Evolutionary conservation across 2,797 vertebrate genomes (phyloP).

Genomic region (Poecilia picta): DNA sequence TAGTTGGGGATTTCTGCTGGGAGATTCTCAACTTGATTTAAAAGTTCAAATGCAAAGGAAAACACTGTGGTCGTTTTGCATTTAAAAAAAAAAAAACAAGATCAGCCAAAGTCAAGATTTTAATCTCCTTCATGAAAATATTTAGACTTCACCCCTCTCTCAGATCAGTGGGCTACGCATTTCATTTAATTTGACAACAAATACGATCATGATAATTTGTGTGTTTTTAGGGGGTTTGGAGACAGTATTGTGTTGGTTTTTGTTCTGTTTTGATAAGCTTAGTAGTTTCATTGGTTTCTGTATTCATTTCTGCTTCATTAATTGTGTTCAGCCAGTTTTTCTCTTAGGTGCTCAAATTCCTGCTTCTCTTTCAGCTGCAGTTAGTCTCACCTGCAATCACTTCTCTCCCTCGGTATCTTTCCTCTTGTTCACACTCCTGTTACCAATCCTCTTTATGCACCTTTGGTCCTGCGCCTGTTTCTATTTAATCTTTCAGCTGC

Average conservation of each 20-base stretch:
- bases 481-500: neutral
- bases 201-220: neutral
- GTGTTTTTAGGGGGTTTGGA: neutral
- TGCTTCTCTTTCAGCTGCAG: neutral
- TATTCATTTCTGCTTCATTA: neutral
- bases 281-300: neutral
- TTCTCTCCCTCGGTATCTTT: neutral
- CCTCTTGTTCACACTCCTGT: neutral
- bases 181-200: neutral
- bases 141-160: neutral
- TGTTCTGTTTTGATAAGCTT: neutral
- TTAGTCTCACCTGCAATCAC: conserved; percentile 1
- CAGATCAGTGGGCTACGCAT: neutral
- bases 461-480: neutral
- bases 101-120: neutral
- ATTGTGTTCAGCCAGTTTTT: neutral
- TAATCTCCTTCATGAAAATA: neutral
- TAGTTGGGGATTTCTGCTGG: neutral
- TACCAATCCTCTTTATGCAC: neutral
- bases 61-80: neutral
- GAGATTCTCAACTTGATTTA: neutral
- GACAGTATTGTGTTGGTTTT: neutral
- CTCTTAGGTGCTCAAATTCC: neutral
- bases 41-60: neutral
- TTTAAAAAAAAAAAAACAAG: neutral